phyloP scores from a whole-genome alignment of 2,888 invertebrate genomes.

The Hypercompe scribonia region DNA sequence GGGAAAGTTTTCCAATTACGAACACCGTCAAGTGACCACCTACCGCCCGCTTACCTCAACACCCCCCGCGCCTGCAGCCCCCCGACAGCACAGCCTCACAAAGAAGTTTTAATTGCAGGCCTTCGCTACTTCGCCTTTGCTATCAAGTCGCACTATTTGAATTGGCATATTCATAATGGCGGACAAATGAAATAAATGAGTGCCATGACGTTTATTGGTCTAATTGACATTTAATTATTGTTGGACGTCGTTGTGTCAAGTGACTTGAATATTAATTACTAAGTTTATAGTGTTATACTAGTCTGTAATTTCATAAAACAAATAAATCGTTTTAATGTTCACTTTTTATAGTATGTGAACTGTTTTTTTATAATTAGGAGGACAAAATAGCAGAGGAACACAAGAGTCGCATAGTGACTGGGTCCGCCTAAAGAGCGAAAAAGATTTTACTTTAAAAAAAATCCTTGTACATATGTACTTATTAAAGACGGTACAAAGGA shows the following conservation, averaged over 20 bases:
- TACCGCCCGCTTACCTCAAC: constrained; percentile 50
- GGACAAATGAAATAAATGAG: constrained; percentile 47
- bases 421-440: no score
- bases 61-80: constrained; percentile 34
- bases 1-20: constrained; percentile 80
- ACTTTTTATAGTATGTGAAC: no score
- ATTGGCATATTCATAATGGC: constrained; percentile 60
- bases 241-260: not conserved
- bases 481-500: no score
- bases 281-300: not conserved
- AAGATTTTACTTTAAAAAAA: no score
- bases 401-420: no score
- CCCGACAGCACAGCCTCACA: constrained; percentile 69
- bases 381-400: no score
- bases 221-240: constrained; percentile 26
- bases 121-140: constrained; percentile 77
- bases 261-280: constrained; percentile 10
- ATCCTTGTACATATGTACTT: not conserved
- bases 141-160: constrained; percentile 80
- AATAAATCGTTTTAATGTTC: not conserved
- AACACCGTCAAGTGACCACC: constrained; percentile 80
- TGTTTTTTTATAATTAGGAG: no score
- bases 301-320: not conserved
- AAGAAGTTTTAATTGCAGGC: constrained; percentile 86
- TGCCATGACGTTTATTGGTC: constrained; percentile 35